These are phyloP conservation scores for Mastigias papua DNA, from an alignment of 30 jellyfish, hydroid and myxozoan species.

Conservation along the genomic window DNA sequence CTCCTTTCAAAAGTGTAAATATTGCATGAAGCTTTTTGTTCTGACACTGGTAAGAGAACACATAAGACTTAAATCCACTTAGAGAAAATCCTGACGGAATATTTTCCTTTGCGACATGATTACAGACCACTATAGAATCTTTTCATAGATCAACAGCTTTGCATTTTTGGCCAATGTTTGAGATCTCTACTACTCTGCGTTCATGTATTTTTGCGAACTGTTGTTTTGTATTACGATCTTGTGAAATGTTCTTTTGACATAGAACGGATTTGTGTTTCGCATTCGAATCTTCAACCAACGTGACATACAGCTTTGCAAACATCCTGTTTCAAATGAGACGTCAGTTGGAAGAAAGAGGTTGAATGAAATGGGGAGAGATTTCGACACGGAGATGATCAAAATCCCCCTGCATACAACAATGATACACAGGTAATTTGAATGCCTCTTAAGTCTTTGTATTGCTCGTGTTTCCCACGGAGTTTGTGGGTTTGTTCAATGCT, in stretches of 20 bases:
- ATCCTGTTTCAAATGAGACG: conserved; percentile 18
- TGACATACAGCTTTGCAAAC: conserved; percentile 74
- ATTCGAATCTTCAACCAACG: conserved; percentile 80
- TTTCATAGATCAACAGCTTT: too few species aligned
- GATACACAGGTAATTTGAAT: conserved; percentile 72
- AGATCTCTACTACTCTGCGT: background rate
- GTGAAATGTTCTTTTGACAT: background rate
- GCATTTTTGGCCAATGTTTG: too few species aligned
- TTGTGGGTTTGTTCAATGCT: too few species aligned
- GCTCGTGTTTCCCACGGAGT: too few species aligned
- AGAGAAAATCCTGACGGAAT: too few species aligned
- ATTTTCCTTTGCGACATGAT: too few species aligned
- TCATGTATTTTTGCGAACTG: background rate
- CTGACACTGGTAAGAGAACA: too few species aligned
- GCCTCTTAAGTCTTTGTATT: too few species aligned
- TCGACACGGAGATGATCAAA: conserved; percentile 76
- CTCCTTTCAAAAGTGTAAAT: too few species aligned
- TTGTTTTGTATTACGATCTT: background rate
- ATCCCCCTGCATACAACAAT: conserved; percentile 84
- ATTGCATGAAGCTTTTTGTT: too few species aligned
- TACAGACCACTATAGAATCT: too few species aligned
- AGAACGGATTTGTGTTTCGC: conserved; percentile 92
- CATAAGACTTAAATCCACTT: too few species aligned
- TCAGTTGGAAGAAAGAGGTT: conserved; percentile 48
- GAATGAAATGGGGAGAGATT: conserved; percentile 43